A percentile compares a stretch with the other conserved stretches of the same genome.
These are phyloP conservation scores for Erebia aethiops DNA, from an alignment of 2,888 invertebrate genomes.

Conservation along the genomic window DNA sequence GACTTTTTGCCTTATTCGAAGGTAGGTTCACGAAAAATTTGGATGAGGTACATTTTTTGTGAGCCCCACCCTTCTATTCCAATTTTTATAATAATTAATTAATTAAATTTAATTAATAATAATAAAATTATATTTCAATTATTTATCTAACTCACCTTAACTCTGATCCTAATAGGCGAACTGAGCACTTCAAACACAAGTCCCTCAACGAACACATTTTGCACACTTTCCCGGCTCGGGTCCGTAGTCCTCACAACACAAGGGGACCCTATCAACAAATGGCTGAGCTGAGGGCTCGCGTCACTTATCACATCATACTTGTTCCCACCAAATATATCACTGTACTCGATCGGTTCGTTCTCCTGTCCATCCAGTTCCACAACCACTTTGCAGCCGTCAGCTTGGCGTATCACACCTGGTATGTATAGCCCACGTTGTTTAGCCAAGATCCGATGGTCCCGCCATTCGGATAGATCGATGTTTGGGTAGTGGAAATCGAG, in stretches of 20 bases:
- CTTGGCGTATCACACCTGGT: constrained; percentile 93
- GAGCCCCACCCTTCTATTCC: too few species aligned
- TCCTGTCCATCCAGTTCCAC: constrained; percentile 92
- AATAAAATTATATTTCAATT: too few species aligned
- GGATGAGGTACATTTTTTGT: too few species aligned
- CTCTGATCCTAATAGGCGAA: constrained; percentile 75
- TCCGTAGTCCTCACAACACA: constrained; percentile 91
- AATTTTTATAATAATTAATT: too few species aligned
- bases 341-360: constrained; percentile 86
- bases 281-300: constrained; percentile 93
- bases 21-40: too few species aligned
- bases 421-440: constrained; percentile 91
- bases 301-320: constrained; percentile 96
- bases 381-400: constrained; percentile 87
- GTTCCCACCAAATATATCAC: constrained; percentile 90
- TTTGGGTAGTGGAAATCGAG: constrained; percentile 84
- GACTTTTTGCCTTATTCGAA: too few species aligned
- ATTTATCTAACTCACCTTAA: constrained; percentile 64
- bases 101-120: too few species aligned
- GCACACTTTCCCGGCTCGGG: constrained; percentile 81
- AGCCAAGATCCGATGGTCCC: constrained; percentile 95
- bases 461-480: constrained; percentile 96
- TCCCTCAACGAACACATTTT: constrained; percentile 93
- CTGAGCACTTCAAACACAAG: constrained; percentile 84
- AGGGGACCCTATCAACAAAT: constrained; percentile 89